A percentile compares a stretch with the other conserved stretches of the same genome.
Evolutionary conservation across 1,140 invertebrate genomes (phyloP).

Genomic region (Odontomachus brunneus): DNA sequence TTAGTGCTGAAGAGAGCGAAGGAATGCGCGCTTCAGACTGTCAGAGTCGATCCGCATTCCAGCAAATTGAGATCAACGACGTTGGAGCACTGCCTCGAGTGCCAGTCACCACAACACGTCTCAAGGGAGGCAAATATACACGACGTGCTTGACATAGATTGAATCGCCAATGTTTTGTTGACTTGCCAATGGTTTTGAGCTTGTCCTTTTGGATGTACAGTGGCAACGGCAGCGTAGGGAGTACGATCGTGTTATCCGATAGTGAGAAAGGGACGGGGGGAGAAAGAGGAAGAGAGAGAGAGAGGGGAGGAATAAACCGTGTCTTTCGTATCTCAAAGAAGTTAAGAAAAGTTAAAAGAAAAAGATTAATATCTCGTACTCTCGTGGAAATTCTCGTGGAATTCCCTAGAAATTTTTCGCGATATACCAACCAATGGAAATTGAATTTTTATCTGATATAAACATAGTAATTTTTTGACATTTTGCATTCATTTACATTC

Average conservation of each 20-base stretch:
- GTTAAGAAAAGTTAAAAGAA: no score
- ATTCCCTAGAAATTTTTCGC: no score
- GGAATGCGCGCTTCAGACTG: not conserved
- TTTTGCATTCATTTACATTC: no score
- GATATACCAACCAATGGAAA: no score
- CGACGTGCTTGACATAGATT: slow-evolving; percentile 54
- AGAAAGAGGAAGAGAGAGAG: no score
- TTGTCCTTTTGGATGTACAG: slow-evolving; percentile 41
- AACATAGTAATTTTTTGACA: no score
- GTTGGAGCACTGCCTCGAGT: slow-evolving; percentile 14
- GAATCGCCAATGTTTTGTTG: slow-evolving; percentile 52
- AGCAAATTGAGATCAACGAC: slow-evolving; percentile 51
- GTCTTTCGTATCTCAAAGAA: no score
- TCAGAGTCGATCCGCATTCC: slow-evolving; percentile 18
- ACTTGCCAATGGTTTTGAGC: not conserved
- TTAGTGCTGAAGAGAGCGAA: not conserved
- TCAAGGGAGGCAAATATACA: slow-evolving; percentile 42
- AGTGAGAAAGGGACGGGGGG: not conserved
- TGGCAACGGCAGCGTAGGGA: slow-evolving; percentile 10
- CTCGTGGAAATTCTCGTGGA: no score
- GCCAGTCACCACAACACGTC: slow-evolving; percentile 42
- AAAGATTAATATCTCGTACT: no score
- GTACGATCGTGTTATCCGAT: slow-evolving; percentile 8
- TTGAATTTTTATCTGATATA: no score
- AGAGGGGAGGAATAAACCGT: no score